phyloP scores from a whole-genome alignment of 64 coral and sea anemone species.

The Astreopora myriophthalma region DNA sequence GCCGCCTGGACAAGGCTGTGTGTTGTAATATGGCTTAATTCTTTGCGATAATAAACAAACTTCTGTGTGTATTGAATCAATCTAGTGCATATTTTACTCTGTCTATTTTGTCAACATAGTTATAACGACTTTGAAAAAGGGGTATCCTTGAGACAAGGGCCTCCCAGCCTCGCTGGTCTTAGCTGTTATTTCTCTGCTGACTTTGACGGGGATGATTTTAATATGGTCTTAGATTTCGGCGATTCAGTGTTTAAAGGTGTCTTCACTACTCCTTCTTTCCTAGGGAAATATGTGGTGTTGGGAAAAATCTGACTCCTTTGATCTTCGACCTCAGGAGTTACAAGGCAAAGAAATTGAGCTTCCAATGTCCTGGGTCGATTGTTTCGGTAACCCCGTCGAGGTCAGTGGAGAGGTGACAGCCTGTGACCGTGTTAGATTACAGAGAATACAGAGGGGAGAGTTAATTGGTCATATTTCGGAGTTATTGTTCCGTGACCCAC shows the following conservation, averaged over 20 bases:
- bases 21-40: slow-evolving; percentile 6
- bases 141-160: slow-evolving; percentile 13
- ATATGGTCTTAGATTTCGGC: not conserved
- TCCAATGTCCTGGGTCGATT: slow-evolving; percentile 6
- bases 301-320: not conserved
- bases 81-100: slow-evolving; percentile 5
- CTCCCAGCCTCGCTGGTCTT: slow-evolving; percentile 11
- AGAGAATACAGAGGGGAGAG: not conserved
- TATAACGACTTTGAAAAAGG: slow-evolving; percentile 8
- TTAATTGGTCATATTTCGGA: slow-evolving; percentile 14
- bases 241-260: not conserved
- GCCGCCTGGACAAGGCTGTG: too few species aligned
- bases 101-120: slow-evolving; percentile 26
- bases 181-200: slow-evolving; percentile 25
- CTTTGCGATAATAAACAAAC: not conserved
- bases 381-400: not conserved
- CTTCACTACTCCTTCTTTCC: not conserved
- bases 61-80: not conserved
- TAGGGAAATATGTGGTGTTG: not conserved
- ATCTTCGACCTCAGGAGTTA: slow-evolving; percentile 7
- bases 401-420: not conserved
- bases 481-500: not conserved
- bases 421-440: slow-evolving; percentile 1
- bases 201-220: slow-evolving; percentile 17
- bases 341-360: not conserved